Evolutionary conservation across 2,797 vertebrate genomes (phyloP).

Genomic region (Crenuchus spilurus): DNA sequence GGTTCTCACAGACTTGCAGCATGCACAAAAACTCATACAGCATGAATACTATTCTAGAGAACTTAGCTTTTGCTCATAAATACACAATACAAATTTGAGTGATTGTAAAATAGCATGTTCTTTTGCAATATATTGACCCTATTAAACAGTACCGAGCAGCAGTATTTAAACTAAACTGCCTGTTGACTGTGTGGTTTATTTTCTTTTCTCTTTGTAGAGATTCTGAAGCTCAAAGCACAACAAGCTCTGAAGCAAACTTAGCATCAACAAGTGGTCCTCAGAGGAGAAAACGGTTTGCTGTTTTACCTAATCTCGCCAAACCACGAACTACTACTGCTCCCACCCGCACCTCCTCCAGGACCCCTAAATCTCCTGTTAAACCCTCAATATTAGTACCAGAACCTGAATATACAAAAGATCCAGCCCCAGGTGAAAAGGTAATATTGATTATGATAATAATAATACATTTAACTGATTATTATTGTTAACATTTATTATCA

Average conservation of each 20-base stretch:
- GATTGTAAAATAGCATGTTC: too few relatives aligned
- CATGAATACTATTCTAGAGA: too few relatives aligned
- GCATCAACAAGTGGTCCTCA: conserved; percentile 71
- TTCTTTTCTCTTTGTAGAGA: conserved; percentile 67
- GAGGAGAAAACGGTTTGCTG: conserved; percentile 87
- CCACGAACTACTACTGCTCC: conserved; percentile 75
- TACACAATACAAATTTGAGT: too few relatives aligned
- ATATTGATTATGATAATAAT: background rate
- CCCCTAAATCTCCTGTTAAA: conserved; percentile 69
- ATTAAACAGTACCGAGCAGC: too few relatives aligned
- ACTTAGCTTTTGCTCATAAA: too few relatives aligned
- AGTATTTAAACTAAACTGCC: too few relatives aligned
- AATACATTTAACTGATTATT: too few relatives aligned
- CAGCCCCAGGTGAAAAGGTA: conserved; percentile 20
- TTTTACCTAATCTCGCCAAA: conserved; percentile 78
- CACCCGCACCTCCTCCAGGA: conserved; percentile 19
- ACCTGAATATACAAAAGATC: conserved; percentile 28
- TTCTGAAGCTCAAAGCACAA: conserved; percentile 62
- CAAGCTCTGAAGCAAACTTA: conserved; percentile 66
- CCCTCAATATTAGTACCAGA: conserved; percentile 35
- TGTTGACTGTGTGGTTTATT: background rate
- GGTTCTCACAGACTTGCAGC: too few relatives aligned
- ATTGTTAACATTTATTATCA: too few relatives aligned
- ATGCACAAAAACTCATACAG: too few relatives aligned
- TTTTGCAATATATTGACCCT: too few relatives aligned